phyloP scores from a whole-genome alignment of 2,888 invertebrate genomes.

The Ommatoiulus sabulosus region DNA sequence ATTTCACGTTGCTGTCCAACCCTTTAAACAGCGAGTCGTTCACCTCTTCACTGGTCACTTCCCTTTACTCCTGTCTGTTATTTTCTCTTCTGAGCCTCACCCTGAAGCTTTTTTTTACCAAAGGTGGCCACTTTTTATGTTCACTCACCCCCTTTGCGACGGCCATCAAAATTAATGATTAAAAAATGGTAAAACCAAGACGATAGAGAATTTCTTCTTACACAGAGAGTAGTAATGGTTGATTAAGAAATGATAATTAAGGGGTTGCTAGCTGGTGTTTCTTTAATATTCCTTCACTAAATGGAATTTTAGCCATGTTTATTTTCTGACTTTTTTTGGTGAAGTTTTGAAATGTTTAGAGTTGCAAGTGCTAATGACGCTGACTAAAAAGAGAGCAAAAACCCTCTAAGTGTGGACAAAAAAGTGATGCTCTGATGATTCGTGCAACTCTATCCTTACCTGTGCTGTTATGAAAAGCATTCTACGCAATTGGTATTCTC shows the following conservation, averaged over 20 bases:
- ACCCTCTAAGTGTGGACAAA: background rate
- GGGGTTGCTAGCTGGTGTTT: background rate
- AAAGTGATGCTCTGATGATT: background rate
- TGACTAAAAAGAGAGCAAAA: background rate
- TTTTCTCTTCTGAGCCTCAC: constrained; percentile 45
- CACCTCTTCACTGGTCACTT: constrained; percentile 53
- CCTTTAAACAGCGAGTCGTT: constrained; percentile 47
- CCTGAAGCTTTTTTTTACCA: constrained; percentile 4
- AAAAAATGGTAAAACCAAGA: background rate
- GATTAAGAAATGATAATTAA: background rate
- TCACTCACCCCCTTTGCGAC: constrained; percentile 11
- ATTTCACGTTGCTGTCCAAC: constrained; percentile 42
- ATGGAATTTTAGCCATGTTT: background rate
- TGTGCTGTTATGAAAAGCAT: too few relatives aligned
- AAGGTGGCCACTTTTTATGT: constrained; percentile 41
- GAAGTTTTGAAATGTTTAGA: background rate
- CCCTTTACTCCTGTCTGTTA: constrained; percentile 20
- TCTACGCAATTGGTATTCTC: too few relatives aligned
- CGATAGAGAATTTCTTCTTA: background rate
- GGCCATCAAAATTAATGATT: background rate
- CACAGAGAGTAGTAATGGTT: background rate
- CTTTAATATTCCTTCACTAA: background rate
- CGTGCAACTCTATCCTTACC: background rate
- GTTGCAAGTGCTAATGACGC: background rate
- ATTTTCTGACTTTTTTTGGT: background rate